phyloP scores from a whole-genome alignment of 37 sponge, comb jelly and placozoan species.

The Tethya wilhelma region DNA sequence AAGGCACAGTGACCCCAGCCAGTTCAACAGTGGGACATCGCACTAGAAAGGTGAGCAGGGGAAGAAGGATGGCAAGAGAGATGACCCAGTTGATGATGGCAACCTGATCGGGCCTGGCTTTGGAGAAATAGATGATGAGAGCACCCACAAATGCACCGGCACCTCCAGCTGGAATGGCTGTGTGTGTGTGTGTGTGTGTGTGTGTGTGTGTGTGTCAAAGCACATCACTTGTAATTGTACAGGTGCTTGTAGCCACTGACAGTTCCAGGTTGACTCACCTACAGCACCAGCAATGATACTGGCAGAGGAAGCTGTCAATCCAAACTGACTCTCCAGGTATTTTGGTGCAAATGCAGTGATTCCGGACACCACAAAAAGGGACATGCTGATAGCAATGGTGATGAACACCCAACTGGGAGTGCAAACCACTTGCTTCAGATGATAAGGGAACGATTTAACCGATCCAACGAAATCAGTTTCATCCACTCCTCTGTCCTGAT shows the following conservation, averaged over 20 bases:
- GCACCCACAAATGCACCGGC: slow-evolving; percentile 48
- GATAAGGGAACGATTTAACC: slow-evolving; percentile 51
- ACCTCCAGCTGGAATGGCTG: slow-evolving; percentile 59
- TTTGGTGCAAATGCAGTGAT: slow-evolving; percentile 79
- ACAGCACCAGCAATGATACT: slow-evolving; percentile 59
- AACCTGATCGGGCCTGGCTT: slow-evolving; percentile 19
- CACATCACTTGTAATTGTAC: too few species aligned
- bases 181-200: too few species aligned
- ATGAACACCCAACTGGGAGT: slow-evolving; percentile 72
- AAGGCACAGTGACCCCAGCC: slow-evolving; percentile 40
- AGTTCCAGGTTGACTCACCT: too few species aligned
- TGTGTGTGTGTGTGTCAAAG: too few species aligned
- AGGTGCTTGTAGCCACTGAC: too few species aligned
- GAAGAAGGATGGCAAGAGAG: slow-evolving; percentile 17
- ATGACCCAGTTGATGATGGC: slow-evolving; percentile 35
- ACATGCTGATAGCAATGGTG: slow-evolving; percentile 38
- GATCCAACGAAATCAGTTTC: slow-evolving; percentile 10
- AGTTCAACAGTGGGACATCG: slow-evolving; percentile 33
- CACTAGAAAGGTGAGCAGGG: slow-evolving; percentile 22
- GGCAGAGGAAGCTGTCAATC: slow-evolving; percentile 44
- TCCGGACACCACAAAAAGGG: slow-evolving; percentile 52
- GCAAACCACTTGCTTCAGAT: slow-evolving; percentile 42
- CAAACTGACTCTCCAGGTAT: slow-evolving; percentile 80
- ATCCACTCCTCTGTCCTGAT: slow-evolving; percentile 4
- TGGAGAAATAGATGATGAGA: slow-evolving; percentile 39